phyloP scores from a whole-genome alignment of 92 coral and sea anemone genomes.

The Palythoa grandis region DNA sequence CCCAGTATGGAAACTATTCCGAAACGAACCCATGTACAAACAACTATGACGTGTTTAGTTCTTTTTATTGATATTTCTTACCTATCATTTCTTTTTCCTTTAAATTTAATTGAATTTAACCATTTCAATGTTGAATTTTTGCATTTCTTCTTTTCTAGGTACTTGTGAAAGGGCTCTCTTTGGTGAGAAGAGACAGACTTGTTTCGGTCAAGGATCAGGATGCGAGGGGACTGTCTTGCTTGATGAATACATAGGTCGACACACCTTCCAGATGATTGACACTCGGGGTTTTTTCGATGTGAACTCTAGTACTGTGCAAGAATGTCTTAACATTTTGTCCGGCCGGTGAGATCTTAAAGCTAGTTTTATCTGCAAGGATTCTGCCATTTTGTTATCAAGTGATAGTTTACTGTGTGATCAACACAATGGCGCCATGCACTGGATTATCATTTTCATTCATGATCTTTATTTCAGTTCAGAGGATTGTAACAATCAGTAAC shows the following conservation, averaged over 20 bases:
- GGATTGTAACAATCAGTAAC: too few species aligned
- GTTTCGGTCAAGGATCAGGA: conserved; percentile 82
- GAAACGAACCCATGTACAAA: too few species aligned
- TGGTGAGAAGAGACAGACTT: conserved; percentile 55
- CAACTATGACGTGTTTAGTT: too few species aligned
- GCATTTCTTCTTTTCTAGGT: conserved; percentile 31
- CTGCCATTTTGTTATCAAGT: not conserved
- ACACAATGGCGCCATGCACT: not conserved
- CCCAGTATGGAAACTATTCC: too few species aligned
- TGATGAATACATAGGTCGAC: conserved; percentile 56
- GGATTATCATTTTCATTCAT: too few species aligned
- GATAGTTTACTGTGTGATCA: not conserved
- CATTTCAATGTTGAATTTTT: not conserved
- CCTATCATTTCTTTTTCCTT: too few species aligned
- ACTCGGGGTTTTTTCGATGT: conserved; percentile 78
- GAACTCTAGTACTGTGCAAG: conserved; percentile 58
- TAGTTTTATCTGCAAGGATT: not conserved
- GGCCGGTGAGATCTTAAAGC: conserved; percentile 56
- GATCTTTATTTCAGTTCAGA: too few species aligned
- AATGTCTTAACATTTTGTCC: conserved; percentile 67
- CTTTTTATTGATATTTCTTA: too few species aligned
- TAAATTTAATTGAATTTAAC: not conserved
- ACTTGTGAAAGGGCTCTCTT: conserved; percentile 73
- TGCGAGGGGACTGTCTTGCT: conserved; percentile 71
- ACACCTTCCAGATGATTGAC: conserved; percentile 63